A percentile compares a stretch with the other conserved stretches of the same genome.
These are phyloP conservation scores for Formicarius rufipectus DNA, from an alignment of 2,113 vertebrate genomes.

Conservation along the genomic window DNA sequence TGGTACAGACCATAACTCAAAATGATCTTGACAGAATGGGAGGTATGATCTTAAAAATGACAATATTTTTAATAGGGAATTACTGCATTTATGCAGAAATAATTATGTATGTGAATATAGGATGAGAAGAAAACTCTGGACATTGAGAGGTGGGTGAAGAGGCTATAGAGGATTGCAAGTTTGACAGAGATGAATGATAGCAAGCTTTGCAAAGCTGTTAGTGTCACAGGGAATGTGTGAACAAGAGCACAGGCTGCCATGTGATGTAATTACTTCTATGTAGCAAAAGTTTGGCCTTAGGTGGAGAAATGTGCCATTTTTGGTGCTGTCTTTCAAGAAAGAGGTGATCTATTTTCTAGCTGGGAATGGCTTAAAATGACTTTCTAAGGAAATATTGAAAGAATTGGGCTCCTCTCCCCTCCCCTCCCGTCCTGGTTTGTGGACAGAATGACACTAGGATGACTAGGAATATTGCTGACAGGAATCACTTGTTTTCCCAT, in stretches of 20 bases:
- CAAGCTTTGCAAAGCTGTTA: background rate
- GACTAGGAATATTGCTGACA: background rate
- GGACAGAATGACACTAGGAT: background rate
- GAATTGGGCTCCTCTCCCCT: no score
- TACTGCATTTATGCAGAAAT: background rate
- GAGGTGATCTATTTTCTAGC: background rate
- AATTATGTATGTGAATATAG: background rate
- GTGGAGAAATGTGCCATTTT: background rate
- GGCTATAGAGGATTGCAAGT: background rate
- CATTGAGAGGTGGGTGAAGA: background rate
- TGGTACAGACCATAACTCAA: background rate
- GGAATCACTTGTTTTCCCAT: background rate
- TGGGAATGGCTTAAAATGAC: background rate
- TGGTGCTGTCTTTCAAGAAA: background rate
- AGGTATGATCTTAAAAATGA: background rate
- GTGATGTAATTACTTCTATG: background rate
- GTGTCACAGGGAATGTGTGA: background rate
- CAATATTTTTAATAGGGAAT: background rate
- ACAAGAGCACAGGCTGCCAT: background rate
- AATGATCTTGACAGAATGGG: background rate
- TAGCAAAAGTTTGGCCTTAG: background rate
- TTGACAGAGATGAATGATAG: background rate
- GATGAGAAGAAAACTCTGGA: background rate
- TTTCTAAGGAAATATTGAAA: background rate
- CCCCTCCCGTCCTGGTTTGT: no score